These are phyloP conservation scores for Muntiacus reevesi DNA, from an alignment of 2,113 vertebrate genomes.

Conservation along the genomic window DNA sequence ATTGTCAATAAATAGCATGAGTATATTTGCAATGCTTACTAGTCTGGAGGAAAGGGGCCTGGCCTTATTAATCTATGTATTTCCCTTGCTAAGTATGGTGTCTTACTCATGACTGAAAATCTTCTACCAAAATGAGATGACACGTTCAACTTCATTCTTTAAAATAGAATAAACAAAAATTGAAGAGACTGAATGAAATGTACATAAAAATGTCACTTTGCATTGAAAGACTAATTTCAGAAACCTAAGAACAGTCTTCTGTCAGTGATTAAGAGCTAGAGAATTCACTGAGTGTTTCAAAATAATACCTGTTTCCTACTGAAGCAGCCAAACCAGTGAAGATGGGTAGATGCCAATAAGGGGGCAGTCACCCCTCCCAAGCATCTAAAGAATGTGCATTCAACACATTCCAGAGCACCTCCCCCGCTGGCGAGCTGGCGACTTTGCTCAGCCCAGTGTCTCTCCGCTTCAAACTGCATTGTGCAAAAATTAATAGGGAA, in stretches of 20 bases:
- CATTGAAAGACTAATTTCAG: not conserved
- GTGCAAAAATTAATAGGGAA: not conserved
- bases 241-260: not conserved
- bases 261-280: not conserved
- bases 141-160: not conserved
- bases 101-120: not conserved
- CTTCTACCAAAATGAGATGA: not conserved
- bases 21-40: not conserved
- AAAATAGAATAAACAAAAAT: not conserved
- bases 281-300: not conserved
- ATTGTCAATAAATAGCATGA: not conserved
- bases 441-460: not conserved
- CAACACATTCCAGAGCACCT: constrained; percentile 28
- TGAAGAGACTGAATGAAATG: not conserved
- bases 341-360: constrained; percentile 3
- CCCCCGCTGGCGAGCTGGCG: not conserved
- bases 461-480: not conserved
- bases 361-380: not conserved
- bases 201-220: not conserved
- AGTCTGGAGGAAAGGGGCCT: not conserved
- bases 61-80: not conserved
- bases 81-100: not conserved
- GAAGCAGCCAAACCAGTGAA: not conserved
- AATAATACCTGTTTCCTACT: not conserved
- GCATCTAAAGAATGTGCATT: constrained; percentile 45